Evolutionary conservation across 2,888 invertebrate genomes (phyloP).

Genomic region (Tachina lurida): DNA sequence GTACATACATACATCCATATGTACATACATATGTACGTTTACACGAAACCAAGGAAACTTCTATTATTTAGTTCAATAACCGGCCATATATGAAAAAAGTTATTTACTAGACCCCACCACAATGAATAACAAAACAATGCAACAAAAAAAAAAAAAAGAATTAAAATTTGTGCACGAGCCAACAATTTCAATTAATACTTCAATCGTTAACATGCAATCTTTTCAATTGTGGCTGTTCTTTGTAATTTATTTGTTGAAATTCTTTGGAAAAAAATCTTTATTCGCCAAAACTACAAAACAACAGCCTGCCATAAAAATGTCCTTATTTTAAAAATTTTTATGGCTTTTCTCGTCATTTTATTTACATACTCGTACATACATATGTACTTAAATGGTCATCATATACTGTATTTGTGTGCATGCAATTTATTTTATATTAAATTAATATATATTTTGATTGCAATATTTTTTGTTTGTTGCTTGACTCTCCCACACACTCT

Average conservation of each 20-base stretch:
- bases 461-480: constrained; percentile 20
- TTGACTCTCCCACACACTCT: constrained; percentile 5
- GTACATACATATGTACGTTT: too few relatives aligned
- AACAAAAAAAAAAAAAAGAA: not conserved
- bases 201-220: constrained; percentile 68
- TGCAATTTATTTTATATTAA: constrained; percentile 46
- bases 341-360: not conserved
- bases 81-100: constrained; percentile 57
- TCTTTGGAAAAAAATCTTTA: constrained; percentile 41
- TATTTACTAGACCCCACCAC: not conserved
- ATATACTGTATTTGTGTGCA: not conserved
- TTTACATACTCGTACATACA: not conserved
- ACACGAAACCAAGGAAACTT: constrained; percentile 18
- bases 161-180: constrained; percentile 67
- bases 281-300: constrained; percentile 15
- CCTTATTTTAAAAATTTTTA: constrained; percentile 54
- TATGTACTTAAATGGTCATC: constrained; percentile 38
- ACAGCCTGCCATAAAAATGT: constrained; percentile 38
- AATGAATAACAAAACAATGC: not conserved
- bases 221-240: constrained; percentile 43
- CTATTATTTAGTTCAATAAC: constrained; percentile 69
- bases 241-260: constrained; percentile 42
- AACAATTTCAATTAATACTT: constrained; percentile 70
- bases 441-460: constrained; percentile 47
- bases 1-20: too few relatives aligned